Evolutionary conservation across 2,888 invertebrate genomes (phyloP), one percentile per base, ranked within the genome.

Genomic region (Chymomyza caudatula): DNA sequence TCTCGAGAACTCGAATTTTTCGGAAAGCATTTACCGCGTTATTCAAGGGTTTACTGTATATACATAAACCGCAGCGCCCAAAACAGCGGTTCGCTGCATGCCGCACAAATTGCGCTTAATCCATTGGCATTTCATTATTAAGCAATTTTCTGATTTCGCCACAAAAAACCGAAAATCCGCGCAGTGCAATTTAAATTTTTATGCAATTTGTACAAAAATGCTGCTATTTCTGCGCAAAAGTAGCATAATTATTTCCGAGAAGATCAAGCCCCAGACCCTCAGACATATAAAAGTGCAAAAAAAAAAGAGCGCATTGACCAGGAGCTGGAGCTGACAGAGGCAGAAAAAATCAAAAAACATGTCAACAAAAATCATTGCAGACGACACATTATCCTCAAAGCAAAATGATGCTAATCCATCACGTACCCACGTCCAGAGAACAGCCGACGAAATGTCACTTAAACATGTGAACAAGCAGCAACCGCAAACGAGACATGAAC

Each of bases 331-430:
- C n/a, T n/a, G n/a, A 73, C 60, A 68, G 52, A 53, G 42, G 52
- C 25, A 60, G 22, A 54, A 43, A 53, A 60, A 67, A 23, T 8
- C 54, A 59, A 59, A 54, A 61, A 69, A 69, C 65, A 77, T 86
- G 85, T 83, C 85, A 82, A 76, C 71, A 63, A 77, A 84, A 86
- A 88, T 87, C 87, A 87, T 87, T 87, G 84, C 86, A 65, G 79
- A 85, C 88, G 84, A 85, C 88, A 85, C 85, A 87, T 87, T 88
- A 87, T 87, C 87, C 86, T 77, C 87, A 77, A 76, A 69, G 76
- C 81, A 76, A 87, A 86, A 89, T 88, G 89, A 89, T 88, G 89
- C 89, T 89, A 89, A 89, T 89, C 89, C 89, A 89, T 89, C 89
- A 88, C 88, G 71, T 74, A 76, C 71, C 81, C 76, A 74, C 73